Evolutionary conservation across 2,113 vertebrate genomes (phyloP).

Genomic region (Podarcis muralis): DNA sequence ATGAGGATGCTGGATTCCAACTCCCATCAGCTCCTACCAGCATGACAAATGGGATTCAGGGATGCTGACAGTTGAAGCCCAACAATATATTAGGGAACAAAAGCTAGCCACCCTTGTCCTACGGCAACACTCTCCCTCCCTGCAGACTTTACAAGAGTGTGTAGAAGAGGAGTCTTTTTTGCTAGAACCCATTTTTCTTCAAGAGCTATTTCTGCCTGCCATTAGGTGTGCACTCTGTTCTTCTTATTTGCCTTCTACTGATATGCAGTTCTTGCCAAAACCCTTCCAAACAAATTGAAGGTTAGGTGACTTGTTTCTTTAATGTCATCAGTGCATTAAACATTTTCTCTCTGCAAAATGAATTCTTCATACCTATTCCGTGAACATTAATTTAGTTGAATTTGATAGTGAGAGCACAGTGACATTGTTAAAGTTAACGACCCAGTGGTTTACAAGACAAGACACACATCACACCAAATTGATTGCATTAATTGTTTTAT

Average conservation of each 20-base stretch:
- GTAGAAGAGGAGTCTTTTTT: background rate
- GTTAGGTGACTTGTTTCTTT: conserved; percentile 50
- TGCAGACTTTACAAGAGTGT: background rate
- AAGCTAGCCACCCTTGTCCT: background rate
- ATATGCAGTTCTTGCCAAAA: background rate
- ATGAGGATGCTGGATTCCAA: no score
- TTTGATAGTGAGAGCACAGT: conserved; percentile 55
- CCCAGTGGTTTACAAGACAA: conserved; percentile 67
- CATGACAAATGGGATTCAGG: no score
- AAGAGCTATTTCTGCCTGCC: background rate
- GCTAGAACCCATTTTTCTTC: background rate
- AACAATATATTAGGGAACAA: no score
- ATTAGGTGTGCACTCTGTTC: background rate
- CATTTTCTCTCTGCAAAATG: conserved; percentile 49
- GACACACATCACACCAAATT: conserved; percentile 70
- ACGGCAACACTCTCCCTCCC: background rate
- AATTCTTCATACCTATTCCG: conserved; percentile 59
- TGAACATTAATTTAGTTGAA: conserved; percentile 63
- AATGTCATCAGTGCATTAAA: conserved; percentile 41
- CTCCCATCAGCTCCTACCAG: no score
- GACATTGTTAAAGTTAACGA: conserved; percentile 71
- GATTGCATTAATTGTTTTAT: conserved; percentile 71
- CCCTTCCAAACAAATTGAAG: conserved; percentile 45
- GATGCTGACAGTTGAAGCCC: no score
- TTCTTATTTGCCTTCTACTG: conserved; percentile 19